Evolutionary conservation across 2,797 vertebrate species (phyloP).

Genomic region (Numenius phaeopus): DNA sequence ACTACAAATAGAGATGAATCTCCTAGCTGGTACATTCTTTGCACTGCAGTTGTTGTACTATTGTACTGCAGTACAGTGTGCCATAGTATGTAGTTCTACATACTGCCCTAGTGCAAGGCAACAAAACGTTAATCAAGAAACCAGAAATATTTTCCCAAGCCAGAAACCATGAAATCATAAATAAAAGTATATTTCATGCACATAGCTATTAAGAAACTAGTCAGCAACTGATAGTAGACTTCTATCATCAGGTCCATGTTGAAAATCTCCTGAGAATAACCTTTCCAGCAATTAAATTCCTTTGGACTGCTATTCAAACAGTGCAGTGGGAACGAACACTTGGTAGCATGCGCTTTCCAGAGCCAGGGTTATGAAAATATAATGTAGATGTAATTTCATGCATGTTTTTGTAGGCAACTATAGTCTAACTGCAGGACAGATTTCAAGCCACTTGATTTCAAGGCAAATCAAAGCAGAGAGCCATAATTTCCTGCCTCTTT

Average conservation of each 20-base stretch:
- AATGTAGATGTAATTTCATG: slow-evolving; percentile 27
- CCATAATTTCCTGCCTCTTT: slow-evolving; percentile 62
- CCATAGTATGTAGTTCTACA: neutral
- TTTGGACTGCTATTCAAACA: slow-evolving; percentile 63
- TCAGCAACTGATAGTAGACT: slow-evolving; percentile 41
- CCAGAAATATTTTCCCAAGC: neutral
- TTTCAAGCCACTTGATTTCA: slow-evolving; percentile 47
- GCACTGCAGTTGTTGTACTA: neutral
- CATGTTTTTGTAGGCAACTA: neutral
- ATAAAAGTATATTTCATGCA: neutral
- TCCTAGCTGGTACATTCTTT: neutral
- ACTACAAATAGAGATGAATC: neutral
- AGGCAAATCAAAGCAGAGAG: slow-evolving; percentile 66
- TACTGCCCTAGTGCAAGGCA: neutral
- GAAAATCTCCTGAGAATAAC: slow-evolving; percentile 75
- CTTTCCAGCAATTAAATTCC: slow-evolving; percentile 75
- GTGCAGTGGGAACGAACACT: slow-evolving; percentile 52
- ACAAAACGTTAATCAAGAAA: neutral
- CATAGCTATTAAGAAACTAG: slow-evolving; percentile 1
- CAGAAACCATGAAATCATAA: neutral
- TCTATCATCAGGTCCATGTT: neutral
- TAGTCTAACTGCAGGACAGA: neutral
- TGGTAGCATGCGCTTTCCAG: slow-evolving; percentile 17
- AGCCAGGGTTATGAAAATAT: slow-evolving; percentile 51
- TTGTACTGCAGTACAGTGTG: neutral